Conservation (phyloP, 2,888 invertebrate genomes). For the Temnothorax ravouxi region DNA sequence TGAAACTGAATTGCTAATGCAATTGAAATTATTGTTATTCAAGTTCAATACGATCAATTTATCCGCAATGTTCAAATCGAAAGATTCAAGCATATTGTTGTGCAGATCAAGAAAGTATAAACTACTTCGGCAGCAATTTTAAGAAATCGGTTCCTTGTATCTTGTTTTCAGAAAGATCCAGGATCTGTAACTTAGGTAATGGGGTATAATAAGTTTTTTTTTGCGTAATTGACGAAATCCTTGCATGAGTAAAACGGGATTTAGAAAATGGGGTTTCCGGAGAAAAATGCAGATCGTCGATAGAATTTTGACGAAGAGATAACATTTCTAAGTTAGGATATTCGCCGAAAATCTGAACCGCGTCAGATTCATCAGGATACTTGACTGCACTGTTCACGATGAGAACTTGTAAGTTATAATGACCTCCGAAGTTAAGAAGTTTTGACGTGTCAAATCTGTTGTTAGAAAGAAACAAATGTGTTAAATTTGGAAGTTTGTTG, state of each 20-base stretch:
- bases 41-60: slow-evolving; percentile 23
- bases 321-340: slow-evolving; percentile 23
- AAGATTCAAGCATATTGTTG: accelerated
- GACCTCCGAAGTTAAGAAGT: slow-evolving; percentile 49
- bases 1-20: too few species aligned
- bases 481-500: slow-evolving; percentile 33
- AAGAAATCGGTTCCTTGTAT: accelerated
- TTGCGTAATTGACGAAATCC: neutral
- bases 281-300: neutral
- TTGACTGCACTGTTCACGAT: neutral
- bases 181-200: slow-evolving; percentile 50
- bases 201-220: too few species aligned
- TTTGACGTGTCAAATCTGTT: neutral
- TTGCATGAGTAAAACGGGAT: accelerated
- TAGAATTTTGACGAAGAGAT: neutral
- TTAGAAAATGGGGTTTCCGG: neutral
- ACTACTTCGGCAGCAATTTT: accelerated
- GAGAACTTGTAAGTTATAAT: neutral
- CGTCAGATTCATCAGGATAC: too few species aligned
- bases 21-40: neutral
- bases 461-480: slow-evolving; percentile 1
- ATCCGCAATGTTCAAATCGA: accelerated
- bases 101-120: slow-evolving; percentile 40
- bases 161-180: slow-evolving; percentile 39
- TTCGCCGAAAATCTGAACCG: neutral